These are phyloP conservation scores for Lagopus leucura DNA, from an alignment of 2,113 vertebrate species.

Conservation along the genomic window DNA sequence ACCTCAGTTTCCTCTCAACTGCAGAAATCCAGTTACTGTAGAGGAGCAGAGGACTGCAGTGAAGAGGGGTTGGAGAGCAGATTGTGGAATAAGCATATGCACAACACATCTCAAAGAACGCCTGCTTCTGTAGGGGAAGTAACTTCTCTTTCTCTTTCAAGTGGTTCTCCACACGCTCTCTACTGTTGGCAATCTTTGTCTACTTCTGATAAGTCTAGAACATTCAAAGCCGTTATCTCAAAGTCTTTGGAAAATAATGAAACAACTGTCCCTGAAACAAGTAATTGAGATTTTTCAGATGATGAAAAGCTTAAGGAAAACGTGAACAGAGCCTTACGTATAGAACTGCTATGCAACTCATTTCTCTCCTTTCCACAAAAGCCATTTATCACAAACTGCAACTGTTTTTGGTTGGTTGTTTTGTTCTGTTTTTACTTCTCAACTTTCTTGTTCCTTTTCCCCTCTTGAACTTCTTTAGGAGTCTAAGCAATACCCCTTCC, in stretches of 20 bases:
- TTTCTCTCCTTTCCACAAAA: neutral
- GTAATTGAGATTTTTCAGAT: neutral
- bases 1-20: conserved; percentile 65
- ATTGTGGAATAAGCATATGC: conserved; percentile 62
- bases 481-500: neutral
- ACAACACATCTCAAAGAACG: conserved; percentile 56
- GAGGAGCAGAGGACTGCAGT: conserved; percentile 70
- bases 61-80: conserved; percentile 65
- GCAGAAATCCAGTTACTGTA: conserved; percentile 68
- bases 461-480: neutral
- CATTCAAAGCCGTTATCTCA: neutral
- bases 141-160: conserved; percentile 48
- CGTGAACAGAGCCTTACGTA: neutral
- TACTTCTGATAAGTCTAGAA: neutral
- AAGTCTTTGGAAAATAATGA: neutral
- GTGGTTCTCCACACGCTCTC: neutral
- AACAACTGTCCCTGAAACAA: neutral
- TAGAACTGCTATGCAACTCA: neutral
- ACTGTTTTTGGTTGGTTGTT: neutral
- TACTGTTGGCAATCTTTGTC: neutral
- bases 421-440: neutral
- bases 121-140: conserved; percentile 56
- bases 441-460: neutral
- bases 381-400: neutral
- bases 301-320: neutral